Percentiles rank a stretch among this genome's conserved stretches.
These are phyloP conservation scores for Lagothrix lagotricha DNA, from an alignment of 2,797 vertebrate species.

Conservation along the genomic window DNA sequence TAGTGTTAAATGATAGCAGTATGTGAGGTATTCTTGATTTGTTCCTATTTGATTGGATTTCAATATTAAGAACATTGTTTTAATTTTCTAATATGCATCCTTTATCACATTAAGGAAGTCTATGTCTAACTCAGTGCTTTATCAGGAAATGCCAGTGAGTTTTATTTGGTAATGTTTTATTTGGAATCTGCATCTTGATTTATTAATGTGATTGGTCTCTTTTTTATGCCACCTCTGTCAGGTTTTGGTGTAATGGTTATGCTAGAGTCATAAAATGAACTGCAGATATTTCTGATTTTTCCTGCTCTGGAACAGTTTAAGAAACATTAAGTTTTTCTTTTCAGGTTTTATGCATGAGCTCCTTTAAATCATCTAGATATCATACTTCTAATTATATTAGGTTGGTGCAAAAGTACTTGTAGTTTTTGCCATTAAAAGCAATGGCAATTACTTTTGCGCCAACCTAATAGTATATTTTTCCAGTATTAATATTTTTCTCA, in stretches of 20 bases:
- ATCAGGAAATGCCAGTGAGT: background rate
- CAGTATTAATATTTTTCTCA: conserved; percentile 3
- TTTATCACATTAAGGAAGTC: background rate
- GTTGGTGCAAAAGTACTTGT: background rate
- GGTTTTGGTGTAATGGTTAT: background rate
- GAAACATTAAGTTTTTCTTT: background rate
- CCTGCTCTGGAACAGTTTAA: background rate
- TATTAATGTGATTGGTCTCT: background rate
- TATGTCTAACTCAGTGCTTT: background rate
- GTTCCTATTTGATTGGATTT: background rate
- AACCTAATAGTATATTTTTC: background rate
- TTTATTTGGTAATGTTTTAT: background rate
- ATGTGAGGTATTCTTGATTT: background rate
- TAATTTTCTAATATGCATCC: background rate
- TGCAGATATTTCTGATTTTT: background rate
- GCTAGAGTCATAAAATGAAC: background rate
- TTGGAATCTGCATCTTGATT: background rate
- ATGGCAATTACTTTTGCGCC: background rate
- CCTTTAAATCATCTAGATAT: background rate
- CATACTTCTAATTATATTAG: background rate
- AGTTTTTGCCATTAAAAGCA: background rate
- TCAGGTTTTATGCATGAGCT: background rate
- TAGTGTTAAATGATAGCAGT: background rate
- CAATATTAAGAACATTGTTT: background rate
- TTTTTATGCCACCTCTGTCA: background rate